Evolutionary conservation across 2,113 vertebrate genomes (phyloP).

Genomic region (Azemiops feae): DNA sequence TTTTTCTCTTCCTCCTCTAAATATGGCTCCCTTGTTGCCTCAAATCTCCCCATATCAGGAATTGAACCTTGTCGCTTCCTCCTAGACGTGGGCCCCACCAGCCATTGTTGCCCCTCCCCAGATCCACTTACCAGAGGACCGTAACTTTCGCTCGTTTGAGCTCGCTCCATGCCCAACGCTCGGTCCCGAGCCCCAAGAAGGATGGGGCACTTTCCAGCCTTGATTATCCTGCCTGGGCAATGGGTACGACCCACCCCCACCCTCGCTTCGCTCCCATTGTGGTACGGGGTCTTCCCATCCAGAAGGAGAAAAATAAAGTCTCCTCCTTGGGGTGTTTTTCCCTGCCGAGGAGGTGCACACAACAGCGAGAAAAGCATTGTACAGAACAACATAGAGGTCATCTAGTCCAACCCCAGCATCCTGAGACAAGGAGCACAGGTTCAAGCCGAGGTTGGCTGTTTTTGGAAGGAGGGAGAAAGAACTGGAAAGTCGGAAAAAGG

Average conservation of each 20-base stretch:
- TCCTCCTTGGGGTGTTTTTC: background rate
- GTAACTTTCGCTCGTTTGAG: background rate
- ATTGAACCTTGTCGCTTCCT: background rate
- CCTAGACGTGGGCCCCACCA: background rate
- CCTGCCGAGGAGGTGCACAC: background rate
- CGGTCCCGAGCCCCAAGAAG: too few relatives aligned
- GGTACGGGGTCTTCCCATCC: background rate
- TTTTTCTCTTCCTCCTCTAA: background rate
- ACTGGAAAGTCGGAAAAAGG: background rate
- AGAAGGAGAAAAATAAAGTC: background rate
- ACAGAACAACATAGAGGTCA: background rate
- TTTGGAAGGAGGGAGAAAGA: background rate
- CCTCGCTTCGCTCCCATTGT: background rate
- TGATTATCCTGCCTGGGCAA: too few relatives aligned
- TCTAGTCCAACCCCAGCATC: background rate
- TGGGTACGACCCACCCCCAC: background rate
- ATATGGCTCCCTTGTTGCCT: background rate
- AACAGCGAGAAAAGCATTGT: background rate
- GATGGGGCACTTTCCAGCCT: too few relatives aligned
- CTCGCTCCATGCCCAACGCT: fast-evolving
- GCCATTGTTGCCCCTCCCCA: background rate
- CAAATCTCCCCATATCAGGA: background rate
- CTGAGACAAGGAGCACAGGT: background rate
- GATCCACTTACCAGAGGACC: background rate
- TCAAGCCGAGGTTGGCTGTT: background rate